Conservation (phyloP, 2,888 invertebrate genomes). For the Sclerodermus sp. region DNA sequence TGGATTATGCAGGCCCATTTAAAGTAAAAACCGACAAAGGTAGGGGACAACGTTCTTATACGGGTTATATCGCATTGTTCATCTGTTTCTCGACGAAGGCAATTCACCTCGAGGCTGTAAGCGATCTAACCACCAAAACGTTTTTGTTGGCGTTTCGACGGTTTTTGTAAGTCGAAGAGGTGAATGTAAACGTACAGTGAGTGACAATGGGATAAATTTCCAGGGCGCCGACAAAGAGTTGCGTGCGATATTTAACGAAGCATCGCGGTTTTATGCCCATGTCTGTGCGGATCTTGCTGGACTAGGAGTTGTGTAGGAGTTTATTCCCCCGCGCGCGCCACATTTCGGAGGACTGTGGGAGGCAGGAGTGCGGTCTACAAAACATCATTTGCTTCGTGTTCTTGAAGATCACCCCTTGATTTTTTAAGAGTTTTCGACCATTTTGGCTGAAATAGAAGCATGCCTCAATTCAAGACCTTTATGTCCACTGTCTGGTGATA, state of each 20-base stretch:
- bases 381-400: conserved; percentile 30
- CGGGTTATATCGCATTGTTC: conserved; percentile 12
- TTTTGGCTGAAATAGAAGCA: conserved; percentile 18
- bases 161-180: conserved; percentile 8
- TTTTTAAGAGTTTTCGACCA: conserved; percentile 27
- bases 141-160: conserved; percentile 12
- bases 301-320: conserved; percentile 4
- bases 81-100: conserved; percentile 9
- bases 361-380: conserved; percentile 21
- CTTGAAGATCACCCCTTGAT: conserved; percentile 19
- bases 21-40: conserved; percentile 5
- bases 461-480: conserved; percentile 15
- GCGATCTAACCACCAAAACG: conserved; percentile 4
- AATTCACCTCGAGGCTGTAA: conserved; percentile 11
- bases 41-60: conserved; percentile 4
- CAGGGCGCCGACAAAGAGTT: conserved; percentile 7
- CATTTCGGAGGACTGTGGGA: conserved; percentile 23
- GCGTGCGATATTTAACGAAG: not conserved
- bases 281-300: not conserved
- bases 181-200: conserved; percentile 11
- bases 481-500: conserved; percentile 11
- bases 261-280: not conserved
- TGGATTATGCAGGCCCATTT: conserved; percentile 16
- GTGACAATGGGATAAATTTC: conserved; percentile 14
- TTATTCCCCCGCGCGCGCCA: conserved; percentile 10